A percentile compares a stretch with the other conserved stretches of the same genome.
Conservation (phyloP, 2,797 vertebrate genomes). For the Crocodylus rhombifer region DNA sequence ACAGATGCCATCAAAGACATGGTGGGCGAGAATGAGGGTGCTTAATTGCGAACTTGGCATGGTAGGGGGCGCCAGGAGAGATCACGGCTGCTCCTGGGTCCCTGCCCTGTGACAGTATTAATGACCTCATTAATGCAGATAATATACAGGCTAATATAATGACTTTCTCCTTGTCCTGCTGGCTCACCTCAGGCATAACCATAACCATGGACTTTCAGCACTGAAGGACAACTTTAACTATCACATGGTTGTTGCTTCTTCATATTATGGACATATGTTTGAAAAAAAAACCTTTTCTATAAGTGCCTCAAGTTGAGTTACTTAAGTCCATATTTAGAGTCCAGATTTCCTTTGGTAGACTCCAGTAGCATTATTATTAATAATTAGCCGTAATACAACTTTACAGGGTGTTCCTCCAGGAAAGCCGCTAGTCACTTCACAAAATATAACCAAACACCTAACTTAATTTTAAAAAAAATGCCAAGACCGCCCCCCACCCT, state of each 20-base stretch:
- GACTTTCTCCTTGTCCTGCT: background rate
- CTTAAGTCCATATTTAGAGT: background rate
- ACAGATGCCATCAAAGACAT: too few species aligned
- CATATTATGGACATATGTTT: background rate
- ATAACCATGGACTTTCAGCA: background rate
- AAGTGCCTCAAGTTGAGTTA: background rate
- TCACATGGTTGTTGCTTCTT: conserved; percentile 15
- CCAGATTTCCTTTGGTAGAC: background rate
- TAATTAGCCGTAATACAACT: conserved; percentile 12
- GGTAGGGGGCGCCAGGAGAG: too few species aligned
- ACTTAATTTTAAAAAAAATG: conserved; percentile 12
- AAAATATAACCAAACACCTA: conserved; percentile 1
- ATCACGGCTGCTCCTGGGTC: too few species aligned
- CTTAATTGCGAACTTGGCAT: too few species aligned
- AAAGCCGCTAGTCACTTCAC: conserved; percentile 21
- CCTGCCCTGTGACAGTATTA: background rate
- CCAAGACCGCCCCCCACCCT: background rate
- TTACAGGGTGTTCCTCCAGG: background rate
- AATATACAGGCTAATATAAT: background rate
- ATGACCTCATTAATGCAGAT: background rate
- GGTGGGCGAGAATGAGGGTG: too few species aligned
- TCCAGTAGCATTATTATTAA: background rate
- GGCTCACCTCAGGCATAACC: too few species aligned
- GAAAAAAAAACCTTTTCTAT: too few species aligned
- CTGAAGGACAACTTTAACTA: background rate